phyloP scores from a whole-genome alignment of 1,140 invertebrate species.

The Halictus rubicundus region DNA sequence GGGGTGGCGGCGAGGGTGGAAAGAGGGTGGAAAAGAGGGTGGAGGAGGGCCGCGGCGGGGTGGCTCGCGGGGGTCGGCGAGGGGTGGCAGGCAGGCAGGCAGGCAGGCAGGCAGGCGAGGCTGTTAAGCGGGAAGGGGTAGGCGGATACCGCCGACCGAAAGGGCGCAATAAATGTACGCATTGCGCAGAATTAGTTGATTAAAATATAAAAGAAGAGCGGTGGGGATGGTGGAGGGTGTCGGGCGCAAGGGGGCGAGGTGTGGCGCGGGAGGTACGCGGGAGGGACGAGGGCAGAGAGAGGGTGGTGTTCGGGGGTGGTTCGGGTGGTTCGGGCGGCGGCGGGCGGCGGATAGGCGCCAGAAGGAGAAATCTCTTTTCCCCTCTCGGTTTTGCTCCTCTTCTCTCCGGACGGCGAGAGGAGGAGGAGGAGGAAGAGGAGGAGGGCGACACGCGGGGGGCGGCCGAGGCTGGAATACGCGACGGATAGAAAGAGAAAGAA shows the following conservation, averaged over 20 bases:
- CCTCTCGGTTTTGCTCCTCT: constrained; percentile 56
- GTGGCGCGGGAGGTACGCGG: constrained; percentile 61
- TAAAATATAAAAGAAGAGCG: constrained; percentile 80
- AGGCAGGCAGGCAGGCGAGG: neutral
- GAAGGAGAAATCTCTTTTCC: constrained; percentile 68
- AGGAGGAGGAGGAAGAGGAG: constrained; percentile 5
- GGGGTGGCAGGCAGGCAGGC: too few relatives aligned
- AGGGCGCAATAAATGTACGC: constrained; percentile 80
- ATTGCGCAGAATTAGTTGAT: constrained; percentile 81
- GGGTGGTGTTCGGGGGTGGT: constrained; percentile 37
- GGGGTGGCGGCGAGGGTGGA: constrained; percentile 49
- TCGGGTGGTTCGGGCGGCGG: constrained; percentile 4
- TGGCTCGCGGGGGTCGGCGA: too few relatives aligned
- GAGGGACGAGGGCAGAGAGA: constrained; percentile 54
- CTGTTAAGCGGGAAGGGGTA: constrained; percentile 53
- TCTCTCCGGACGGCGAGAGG: constrained; percentile 18
- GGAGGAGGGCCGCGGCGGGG: constrained; percentile 39
- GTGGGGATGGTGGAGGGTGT: constrained; percentile 67
- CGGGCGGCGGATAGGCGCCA: constrained; percentile 57
- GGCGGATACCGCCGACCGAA: constrained; percentile 68
- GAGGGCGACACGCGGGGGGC: constrained; percentile 9
- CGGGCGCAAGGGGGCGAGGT: constrained; percentile 14
- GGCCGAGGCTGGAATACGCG: constrained; percentile 23
- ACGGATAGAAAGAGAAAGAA: constrained; percentile 72
- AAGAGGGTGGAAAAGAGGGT: constrained; percentile 21